Evolutionary conservation across 1,140 invertebrate species (phyloP), one percentile per base, ranked within the genome.

Genomic region (Pararge aegeria): DNA sequence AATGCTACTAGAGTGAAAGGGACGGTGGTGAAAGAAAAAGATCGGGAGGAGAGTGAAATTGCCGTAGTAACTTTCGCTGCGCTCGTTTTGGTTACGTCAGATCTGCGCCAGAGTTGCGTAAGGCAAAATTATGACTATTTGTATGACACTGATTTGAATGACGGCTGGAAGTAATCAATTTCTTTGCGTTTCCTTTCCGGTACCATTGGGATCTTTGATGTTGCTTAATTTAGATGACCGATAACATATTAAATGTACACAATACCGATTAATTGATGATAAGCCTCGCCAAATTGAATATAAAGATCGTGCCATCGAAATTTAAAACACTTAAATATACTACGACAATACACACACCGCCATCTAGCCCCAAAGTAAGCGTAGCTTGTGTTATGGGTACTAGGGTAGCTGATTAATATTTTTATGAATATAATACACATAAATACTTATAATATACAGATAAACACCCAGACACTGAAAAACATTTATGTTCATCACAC

Each of bases 31-130:
- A 54, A 66, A 82, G 73, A 74, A 78, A 87, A 85, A 82, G 81
- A 86, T 71, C 61, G 66, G 61, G 71, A 73, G 69, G 73, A 74
- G 75, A 88, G 85, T 83, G 83, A 89, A 49, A 89, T 89, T 87
- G 72, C 65, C 68, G 75, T 63, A 68, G 66, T 66, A 80, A 87
- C 86, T 89, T 89, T 89, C 86, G 74, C 86, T 86, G 86, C 78
- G 80, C 86, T 73, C 75, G 78, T 83, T 88, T 84, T 71, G 68
- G 73, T 89, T 89, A 87, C 83, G 77, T 89, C 86, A 88, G 65
- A 50, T 44, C 55, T 69, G 66, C 70, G 66, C 68, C 54, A 53
- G 68, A 68, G 40, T 86, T 87, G 70, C 73, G 80, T 70, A 84
- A 86, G 27, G 21, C 70, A 78, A 66, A 75, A 80, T 86, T 84